Conservation (phyloP, 2,113 vertebrate species). For the Genyomyrus donnyi region DNA sequence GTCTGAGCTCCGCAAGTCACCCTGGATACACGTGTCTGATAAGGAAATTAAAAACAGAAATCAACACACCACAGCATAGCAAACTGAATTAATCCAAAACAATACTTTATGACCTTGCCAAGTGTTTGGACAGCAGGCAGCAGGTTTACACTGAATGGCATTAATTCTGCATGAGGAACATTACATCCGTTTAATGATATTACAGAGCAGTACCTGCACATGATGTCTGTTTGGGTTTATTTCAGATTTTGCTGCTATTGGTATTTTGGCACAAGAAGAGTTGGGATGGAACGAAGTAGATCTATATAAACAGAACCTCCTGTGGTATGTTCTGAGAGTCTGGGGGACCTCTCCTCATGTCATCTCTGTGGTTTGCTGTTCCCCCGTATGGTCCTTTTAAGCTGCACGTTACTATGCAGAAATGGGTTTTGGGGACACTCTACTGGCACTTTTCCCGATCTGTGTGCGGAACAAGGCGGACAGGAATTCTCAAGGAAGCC, state of each 20-base stretch:
- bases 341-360: conserved; percentile 70
- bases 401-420: conserved; percentile 8
- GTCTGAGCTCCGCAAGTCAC: background rate
- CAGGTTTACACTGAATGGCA: background rate
- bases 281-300: conserved; percentile 41
- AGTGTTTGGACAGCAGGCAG: background rate
- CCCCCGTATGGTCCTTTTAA: conserved; percentile 39
- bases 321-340: conserved; percentile 63
- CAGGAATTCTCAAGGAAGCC: background rate
- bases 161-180: background rate
- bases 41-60: background rate
- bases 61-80: background rate
- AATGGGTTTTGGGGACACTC: background rate
- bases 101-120: background rate
- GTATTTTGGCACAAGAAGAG: conserved; percentile 42
- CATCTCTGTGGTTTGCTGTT: conserved; percentile 62
- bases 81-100: background rate
- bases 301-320: conserved; percentile 48
- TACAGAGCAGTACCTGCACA: background rate
- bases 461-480: background rate
- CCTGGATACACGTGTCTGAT: background rate
- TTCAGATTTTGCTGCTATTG: conserved; percentile 39
- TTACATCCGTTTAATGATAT: background rate
- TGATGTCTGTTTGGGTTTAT: background rate
- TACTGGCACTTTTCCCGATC: background rate